These are phyloP conservation scores for Oncorhynchus masou DNA, from an alignment of 2,113 vertebrate genomes.

Conservation along the genomic window DNA sequence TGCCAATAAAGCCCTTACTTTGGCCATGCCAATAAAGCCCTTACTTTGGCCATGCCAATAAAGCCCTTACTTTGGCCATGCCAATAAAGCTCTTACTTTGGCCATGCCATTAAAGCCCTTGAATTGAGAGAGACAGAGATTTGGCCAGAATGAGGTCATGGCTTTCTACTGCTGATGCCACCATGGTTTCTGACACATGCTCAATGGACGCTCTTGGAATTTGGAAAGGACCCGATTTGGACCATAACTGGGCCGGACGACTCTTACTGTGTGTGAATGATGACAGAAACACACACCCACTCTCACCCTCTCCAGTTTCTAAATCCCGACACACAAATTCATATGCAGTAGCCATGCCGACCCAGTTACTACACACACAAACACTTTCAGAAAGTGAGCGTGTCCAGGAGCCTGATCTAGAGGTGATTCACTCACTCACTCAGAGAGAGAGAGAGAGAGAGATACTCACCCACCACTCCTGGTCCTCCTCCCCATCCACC, in stretches of 20 bases:
- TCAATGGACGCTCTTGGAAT: neutral
- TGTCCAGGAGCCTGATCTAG: neutral
- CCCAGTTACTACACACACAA: too few species aligned
- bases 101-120: too few species aligned
- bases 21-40: too few species aligned
- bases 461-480: slow-evolving; percentile 98
- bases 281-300: neutral
- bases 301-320: too few species aligned
- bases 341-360: too few species aligned
- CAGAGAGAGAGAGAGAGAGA: slow-evolving; percentile 40
- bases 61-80: too few species aligned
- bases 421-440: slow-evolving; percentile 90
- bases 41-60: too few species aligned
- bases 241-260: slow-evolving; percentile 4
- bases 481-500: slow-evolving; percentile 97
- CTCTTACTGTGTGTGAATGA: neutral
- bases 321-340: neutral
- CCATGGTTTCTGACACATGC: slow-evolving; percentile 46
- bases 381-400: too few species aligned
- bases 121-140: too few species aligned
- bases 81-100: too few species aligned
- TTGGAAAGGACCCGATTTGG: neutral
- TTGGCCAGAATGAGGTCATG: slow-evolving; percentile 59
- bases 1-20: too few species aligned
- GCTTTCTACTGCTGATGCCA: slow-evolving; percentile 30